Conservation (phyloP, 2,113 vertebrate species). For the Neomonachus schauinslandi region DNA sequence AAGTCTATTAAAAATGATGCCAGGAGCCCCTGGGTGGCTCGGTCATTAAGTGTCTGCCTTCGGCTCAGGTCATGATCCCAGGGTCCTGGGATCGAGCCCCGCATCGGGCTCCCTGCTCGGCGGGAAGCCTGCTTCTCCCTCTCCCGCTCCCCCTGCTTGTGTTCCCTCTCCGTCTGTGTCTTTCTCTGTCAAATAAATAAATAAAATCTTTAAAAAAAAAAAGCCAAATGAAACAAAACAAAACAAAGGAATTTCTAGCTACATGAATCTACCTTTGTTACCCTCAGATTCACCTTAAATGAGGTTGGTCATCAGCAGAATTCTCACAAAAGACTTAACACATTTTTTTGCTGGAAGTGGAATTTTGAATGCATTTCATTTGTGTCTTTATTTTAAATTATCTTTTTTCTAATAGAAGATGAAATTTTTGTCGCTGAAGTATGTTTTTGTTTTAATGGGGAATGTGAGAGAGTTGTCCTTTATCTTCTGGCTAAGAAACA, state of each 20-base stretch:
- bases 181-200: too few species aligned
- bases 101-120: too few species aligned
- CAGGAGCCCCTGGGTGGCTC: too few species aligned
- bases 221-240: background rate
- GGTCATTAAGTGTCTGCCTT: too few species aligned
- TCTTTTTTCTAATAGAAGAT: background rate
- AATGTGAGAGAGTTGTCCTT: background rate
- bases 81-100: too few species aligned
- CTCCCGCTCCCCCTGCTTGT: too few species aligned
- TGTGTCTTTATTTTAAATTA: background rate
- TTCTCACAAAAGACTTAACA: background rate
- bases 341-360: background rate
- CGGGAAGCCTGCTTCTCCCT: too few species aligned
- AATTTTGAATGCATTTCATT: background rate
- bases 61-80: too few species aligned
- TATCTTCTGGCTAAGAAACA: constrained; percentile 3
- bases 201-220: too few species aligned
- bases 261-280: background rate
- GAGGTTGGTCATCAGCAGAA: background rate
- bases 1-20: background rate
- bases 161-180: too few species aligned
- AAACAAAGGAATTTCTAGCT: background rate
- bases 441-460: background rate
- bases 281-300: background rate
- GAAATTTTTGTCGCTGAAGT: background rate